Conservation (phyloP, 2,888 invertebrate genomes). For the Dryocosmus kuriphilus region DNA sequence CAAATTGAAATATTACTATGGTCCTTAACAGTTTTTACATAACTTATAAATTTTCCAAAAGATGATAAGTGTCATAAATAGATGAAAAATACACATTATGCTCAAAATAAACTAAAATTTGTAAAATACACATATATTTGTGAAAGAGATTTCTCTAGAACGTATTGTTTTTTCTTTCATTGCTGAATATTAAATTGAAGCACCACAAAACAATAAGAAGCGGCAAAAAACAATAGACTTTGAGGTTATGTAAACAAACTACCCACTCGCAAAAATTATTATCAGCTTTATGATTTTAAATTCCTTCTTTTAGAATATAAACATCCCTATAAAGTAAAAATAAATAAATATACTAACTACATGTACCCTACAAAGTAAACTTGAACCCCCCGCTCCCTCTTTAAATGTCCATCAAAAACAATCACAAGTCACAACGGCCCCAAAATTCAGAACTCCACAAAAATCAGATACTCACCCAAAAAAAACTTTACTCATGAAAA, state of each 20-base stretch:
- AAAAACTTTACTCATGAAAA: background rate
- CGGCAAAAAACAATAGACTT: background rate
- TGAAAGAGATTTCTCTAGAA: background rate
- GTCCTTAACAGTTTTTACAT: too few species aligned
- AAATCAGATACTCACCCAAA: slow-evolving; percentile 7
- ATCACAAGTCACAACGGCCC: background rate
- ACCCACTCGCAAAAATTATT: background rate
- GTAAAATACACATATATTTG: too few species aligned
- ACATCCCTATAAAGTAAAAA: background rate
- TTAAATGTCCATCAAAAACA: background rate
- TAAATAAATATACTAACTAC: background rate
- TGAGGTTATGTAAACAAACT: slow-evolving; percentile 15
- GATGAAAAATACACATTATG: too few species aligned
- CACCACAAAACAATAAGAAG: background rate
- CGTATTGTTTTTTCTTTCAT: background rate
- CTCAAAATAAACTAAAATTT: too few species aligned
- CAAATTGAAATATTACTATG: too few species aligned
- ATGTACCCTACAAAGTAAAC: background rate
- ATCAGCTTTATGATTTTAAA: background rate
- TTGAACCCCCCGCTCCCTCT: background rate
- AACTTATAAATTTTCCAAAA: too few species aligned
- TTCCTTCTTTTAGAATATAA: background rate
- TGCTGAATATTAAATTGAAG: background rate
- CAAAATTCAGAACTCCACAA: background rate
- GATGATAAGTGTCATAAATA: too few species aligned